Evolutionary conservation across 1,140 invertebrate genomes (phyloP).

Genomic region (Aporrectodea caliginosa): DNA sequence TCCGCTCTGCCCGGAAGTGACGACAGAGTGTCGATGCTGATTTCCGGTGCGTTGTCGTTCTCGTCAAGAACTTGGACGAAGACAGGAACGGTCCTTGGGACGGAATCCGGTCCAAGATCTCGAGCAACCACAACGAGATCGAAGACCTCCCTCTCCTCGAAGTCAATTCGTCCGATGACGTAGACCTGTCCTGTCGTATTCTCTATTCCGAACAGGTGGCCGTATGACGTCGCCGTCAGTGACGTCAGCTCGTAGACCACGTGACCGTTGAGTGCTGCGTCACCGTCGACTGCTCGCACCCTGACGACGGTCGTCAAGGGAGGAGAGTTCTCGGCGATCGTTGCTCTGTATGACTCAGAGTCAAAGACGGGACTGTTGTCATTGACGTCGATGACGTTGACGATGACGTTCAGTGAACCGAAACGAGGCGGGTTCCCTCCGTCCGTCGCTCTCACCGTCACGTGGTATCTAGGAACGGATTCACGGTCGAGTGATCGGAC

Average conservation of each 20-base stretch:
- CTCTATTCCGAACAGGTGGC: constrained; percentile 23
- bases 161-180: constrained; percentile 14
- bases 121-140: constrained; percentile 15
- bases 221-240: background rate
- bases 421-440: constrained; percentile 17
- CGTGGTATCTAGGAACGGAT: background rate
- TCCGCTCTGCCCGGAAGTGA: constrained; percentile 10
- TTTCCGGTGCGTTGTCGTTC: constrained; percentile 53
- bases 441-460: constrained; percentile 13
- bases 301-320: constrained; percentile 75
- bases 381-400: constrained; percentile 28
- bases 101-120: constrained; percentile 26
- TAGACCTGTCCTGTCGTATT: constrained; percentile 18
- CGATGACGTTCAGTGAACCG: background rate
- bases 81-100: constrained; percentile 18
- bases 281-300: constrained; percentile 79
- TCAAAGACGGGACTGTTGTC: constrained; percentile 28
- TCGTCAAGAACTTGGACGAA: constrained; percentile 58
- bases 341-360: constrained; percentile 8
- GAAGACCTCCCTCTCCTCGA: constrained; percentile 22
- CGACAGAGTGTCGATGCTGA: constrained; percentile 26
- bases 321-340: constrained; percentile 73
- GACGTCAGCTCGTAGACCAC: constrained; percentile 45
- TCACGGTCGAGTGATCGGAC: constrained; percentile 26
- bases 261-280: constrained; percentile 83